These are phyloP conservation scores for Ceratotherium simum DNA, from an alignment of 2,113 vertebrate genomes.

Conservation along the genomic window DNA sequence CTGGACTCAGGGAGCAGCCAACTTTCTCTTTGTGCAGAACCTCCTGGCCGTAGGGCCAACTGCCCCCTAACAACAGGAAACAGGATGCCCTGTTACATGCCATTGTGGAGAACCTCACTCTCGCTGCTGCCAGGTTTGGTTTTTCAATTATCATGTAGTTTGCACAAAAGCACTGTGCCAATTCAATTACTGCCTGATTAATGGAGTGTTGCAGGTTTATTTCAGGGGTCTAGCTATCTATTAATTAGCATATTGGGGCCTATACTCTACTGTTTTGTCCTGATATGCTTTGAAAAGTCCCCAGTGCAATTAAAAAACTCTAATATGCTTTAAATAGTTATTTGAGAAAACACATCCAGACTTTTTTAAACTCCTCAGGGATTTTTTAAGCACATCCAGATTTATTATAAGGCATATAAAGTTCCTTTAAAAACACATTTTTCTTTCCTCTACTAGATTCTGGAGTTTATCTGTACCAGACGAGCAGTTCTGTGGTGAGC, in stretches of 20 bases:
- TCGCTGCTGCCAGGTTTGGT: slow-evolving; percentile 82
- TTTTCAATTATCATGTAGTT: slow-evolving; percentile 88
- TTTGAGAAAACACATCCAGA: slow-evolving; percentile 88
- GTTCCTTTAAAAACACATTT: slow-evolving; percentile 80
- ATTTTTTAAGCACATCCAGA: slow-evolving; percentile 87
- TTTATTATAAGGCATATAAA: slow-evolving; percentile 85
- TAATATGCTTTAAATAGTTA: slow-evolving; percentile 91
- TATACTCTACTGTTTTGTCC: slow-evolving; percentile 88
- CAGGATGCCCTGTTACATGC: slow-evolving; percentile 64
- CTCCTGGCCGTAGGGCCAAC: slow-evolving; percentile 52
- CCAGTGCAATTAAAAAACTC: slow-evolving; percentile 89
- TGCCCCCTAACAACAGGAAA: slow-evolving; percentile 64
- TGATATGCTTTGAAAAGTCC: slow-evolving; percentile 91
- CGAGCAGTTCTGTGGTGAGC: neutral
- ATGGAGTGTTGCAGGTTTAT: slow-evolving; percentile 91
- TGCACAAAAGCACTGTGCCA: slow-evolving; percentile 89
- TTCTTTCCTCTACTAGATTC: slow-evolving; percentile 50
- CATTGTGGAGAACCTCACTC: slow-evolving; percentile 73
- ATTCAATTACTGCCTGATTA: slow-evolving; percentile 92
- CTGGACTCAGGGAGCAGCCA: neutral
- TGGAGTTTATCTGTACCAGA: neutral
- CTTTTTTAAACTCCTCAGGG: slow-evolving; percentile 85
- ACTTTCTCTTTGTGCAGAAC: slow-evolving; percentile 32
- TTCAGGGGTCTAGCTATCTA: slow-evolving; percentile 90
- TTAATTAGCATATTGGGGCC: slow-evolving; percentile 91